Conservation (phyloP, 2,113 vertebrate genomes). For the Eublepharis macularius region DNA sequence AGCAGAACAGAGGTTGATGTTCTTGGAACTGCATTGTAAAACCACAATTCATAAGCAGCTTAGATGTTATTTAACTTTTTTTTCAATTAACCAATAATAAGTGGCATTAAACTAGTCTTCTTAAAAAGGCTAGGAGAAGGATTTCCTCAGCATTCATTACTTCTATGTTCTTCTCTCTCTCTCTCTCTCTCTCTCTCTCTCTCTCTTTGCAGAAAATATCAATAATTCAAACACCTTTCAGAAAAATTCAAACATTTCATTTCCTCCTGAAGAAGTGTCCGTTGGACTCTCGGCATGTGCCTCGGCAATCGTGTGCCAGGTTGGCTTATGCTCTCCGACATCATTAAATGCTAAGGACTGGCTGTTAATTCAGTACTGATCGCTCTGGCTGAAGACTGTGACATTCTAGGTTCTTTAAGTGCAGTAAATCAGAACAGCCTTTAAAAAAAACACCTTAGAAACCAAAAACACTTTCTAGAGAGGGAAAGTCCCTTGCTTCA, state of each 20-base stretch:
- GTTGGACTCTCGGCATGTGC: slow-evolving; percentile 29
- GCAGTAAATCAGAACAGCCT: slow-evolving; percentile 3
- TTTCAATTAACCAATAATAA: slow-evolving; percentile 41
- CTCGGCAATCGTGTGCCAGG: slow-evolving; percentile 26
- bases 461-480: background rate
- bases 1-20: slow-evolving; percentile 22
- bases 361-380: slow-evolving; percentile 29
- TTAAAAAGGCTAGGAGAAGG: slow-evolving; percentile 8
- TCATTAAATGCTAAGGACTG: background rate
- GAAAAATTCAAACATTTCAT: slow-evolving; percentile 39
- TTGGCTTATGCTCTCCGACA: background rate
- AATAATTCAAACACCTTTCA: slow-evolving; percentile 45
- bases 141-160: slow-evolving; percentile 19
- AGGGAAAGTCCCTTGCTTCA: background rate
- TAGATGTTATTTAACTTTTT: background rate
- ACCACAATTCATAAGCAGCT: slow-evolving; percentile 11
- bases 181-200: no score
- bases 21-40: background rate
- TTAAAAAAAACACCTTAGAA: fast-evolving
- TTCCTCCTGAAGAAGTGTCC: slow-evolving; percentile 12
- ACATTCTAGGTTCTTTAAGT: slow-evolving; percentile 11
- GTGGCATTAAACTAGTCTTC: background rate
- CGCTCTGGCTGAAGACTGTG: background rate
- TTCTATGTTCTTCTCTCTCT: no score
- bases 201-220: no score